Evolutionary conservation across 2,113 vertebrate genomes (phyloP).

Genomic region (Anas platyrhynchos): DNA sequence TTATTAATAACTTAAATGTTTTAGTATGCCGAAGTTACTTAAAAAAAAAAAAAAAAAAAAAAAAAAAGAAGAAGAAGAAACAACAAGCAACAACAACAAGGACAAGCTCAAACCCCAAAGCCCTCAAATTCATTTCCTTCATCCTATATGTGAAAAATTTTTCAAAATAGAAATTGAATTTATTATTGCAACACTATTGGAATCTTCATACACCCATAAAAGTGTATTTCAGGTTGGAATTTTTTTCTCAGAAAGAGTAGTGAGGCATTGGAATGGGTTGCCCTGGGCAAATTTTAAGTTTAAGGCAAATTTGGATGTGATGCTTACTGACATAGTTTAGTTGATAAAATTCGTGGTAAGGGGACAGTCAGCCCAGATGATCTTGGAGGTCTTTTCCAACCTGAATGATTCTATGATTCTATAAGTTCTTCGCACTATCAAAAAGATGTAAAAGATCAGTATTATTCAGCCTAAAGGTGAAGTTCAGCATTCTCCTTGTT

Average conservation of each 20-base stretch:
- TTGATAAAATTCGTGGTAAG: too few relatives aligned
- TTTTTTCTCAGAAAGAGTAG: too few relatives aligned
- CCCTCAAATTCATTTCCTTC: background rate
- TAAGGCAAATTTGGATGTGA: too few relatives aligned
- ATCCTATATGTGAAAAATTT: background rate
- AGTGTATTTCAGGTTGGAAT: background rate
- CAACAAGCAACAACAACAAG: background rate
- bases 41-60: background rate
- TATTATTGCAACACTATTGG: background rate
- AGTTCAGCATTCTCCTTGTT: background rate
- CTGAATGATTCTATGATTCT: too few relatives aligned
- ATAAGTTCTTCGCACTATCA: background rate
- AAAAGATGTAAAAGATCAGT: background rate
- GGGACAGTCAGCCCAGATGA: too few relatives aligned
- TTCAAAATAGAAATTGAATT: background rate
- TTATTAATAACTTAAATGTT: background rate
- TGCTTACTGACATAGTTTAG: too few relatives aligned
- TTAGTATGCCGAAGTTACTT: background rate
- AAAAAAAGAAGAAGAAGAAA: background rate
- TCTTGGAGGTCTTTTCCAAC: too few relatives aligned
- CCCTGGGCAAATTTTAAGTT: too few relatives aligned
- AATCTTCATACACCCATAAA: background rate
- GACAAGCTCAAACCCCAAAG: fast-evolving
- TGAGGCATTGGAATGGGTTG: too few relatives aligned
- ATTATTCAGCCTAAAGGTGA: background rate